Evolutionary conservation across 2,113 vertebrate genomes (phyloP), one percentile per base, ranked within the genome.

Genomic region (Ranitomeya imitator): DNA sequence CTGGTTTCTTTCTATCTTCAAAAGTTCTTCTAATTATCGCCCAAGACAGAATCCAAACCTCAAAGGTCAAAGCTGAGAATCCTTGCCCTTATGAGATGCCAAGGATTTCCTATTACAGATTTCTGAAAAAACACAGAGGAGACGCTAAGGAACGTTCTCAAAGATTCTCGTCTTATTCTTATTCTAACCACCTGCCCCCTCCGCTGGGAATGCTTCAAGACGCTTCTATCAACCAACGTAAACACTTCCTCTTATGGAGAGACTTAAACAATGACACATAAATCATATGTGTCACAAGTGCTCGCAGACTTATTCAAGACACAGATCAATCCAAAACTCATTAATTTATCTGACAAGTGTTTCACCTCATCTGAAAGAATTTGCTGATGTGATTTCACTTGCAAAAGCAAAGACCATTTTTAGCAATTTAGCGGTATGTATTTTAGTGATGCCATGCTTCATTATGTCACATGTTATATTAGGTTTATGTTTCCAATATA

Each of bases 281-380:
- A 95, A 95, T 96, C 94, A 95, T 91, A 94, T 63, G 89, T 94
- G 92, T 94, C 94, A 95, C 93, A 95, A 94, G 91, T 89, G 85
- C 93, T 91, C 86, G 92, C 90, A 91, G 89, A 90, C 92, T 92
- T 93, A 91, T 92, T 83, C 90, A 93, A 94, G 93, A 94, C 93
- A 93, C 94, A 94, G 95, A 96, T 96, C 95, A 95, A 95, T 95
- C 94, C 92, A 93, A 95, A 95, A 94, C 91, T 93, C 93, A 94
- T 95, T 95, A 93, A 93, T 93, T 94, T 57, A 0, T 90, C 91
- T 95, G 95, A 95, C 94, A 94, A 94, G 93, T 93, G 90, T 90
- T 94, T 95, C 93, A 95, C 94, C 93, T 94, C 92, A 90, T 91
- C 93, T 93, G 93, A 92, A 95, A 93, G 94, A 94, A 94, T 51